These are phyloP conservation scores for Eucidaris tribuloides DNA, from an alignment of 35 echinoderm and acorn worm species.

Conservation along the genomic window DNA sequence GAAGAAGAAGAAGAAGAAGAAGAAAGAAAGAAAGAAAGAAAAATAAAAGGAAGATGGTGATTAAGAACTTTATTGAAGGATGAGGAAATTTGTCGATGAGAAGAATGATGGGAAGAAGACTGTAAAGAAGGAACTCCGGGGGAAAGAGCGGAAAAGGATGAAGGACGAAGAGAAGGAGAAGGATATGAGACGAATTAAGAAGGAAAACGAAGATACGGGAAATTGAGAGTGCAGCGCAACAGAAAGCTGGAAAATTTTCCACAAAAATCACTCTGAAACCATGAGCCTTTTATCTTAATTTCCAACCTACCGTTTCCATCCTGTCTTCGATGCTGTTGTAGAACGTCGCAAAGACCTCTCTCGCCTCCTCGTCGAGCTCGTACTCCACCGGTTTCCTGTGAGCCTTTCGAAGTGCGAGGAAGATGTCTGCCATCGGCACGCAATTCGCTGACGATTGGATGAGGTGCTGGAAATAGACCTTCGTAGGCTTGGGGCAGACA, in stretches of 20 bases:
- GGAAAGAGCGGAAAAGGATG: too few species aligned
- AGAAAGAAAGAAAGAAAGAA: too few species aligned
- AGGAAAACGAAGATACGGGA: neutral
- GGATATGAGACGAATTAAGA: neutral
- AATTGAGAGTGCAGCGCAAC: neutral
- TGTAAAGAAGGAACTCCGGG: too few species aligned
- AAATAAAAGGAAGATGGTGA: too few species aligned
- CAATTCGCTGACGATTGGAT: neutral
- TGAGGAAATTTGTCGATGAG: too few species aligned
- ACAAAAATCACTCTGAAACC: too few species aligned
- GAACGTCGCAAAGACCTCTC: neutral
- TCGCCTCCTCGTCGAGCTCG: neutral
- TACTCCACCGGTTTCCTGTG: neutral
- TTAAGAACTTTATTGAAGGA: too few species aligned
- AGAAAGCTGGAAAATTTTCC: too few species aligned
- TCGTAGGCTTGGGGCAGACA: neutral
- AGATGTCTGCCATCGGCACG: neutral
- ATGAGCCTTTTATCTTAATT: too few species aligned
- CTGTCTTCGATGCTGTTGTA: constrained; percentile 16
- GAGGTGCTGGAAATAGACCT: neutral
- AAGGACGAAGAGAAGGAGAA: too few species aligned
- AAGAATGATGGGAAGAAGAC: too few species aligned
- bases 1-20: too few species aligned
- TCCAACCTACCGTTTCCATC: neutral
- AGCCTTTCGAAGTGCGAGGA: neutral